These are phyloP conservation scores for Amphipoea lucens DNA, from an alignment of 2,888 invertebrate species.

Conservation along the genomic window DNA sequence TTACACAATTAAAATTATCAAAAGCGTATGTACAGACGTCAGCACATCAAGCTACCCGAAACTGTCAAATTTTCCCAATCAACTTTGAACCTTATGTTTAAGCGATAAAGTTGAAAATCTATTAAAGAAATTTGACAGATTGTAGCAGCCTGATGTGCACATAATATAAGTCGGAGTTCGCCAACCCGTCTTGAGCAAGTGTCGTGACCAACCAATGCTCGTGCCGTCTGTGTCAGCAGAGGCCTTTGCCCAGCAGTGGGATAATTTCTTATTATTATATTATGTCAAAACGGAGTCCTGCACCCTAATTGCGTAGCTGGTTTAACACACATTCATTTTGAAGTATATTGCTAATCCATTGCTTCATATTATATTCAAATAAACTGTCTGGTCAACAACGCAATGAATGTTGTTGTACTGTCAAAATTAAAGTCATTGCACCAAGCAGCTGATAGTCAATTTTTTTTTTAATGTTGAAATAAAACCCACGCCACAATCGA, in stretches of 20 bases:
- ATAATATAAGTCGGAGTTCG: too few relatives aligned
- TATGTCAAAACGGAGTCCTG: neutral
- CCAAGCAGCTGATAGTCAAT: neutral
- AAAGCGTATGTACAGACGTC: neutral
- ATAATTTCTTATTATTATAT: neutral
- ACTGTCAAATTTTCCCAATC: too few relatives aligned
- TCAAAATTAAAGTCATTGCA: neutral
- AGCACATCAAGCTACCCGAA: too few relatives aligned
- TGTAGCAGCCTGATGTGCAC: too few relatives aligned
- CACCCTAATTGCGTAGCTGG: too few relatives aligned
- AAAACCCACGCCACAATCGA: neutral
- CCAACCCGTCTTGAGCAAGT: neutral
- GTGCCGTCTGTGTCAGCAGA: too few relatives aligned
- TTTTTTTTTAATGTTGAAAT: neutral
- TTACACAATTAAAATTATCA: slow-evolving; percentile 29
- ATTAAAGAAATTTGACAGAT: too few relatives aligned
- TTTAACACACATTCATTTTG: neutral
- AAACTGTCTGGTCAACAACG: neutral
- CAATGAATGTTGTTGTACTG: neutral
- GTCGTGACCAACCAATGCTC: neutral
- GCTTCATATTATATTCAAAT: too few relatives aligned
- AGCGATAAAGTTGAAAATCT: too few relatives aligned
- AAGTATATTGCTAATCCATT: neutral
- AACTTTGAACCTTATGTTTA: too few relatives aligned
- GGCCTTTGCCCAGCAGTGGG: neutral